Evolutionary conservation across 1,140 invertebrate genomes (phyloP).

Genomic region (Arion vulgaris): DNA sequence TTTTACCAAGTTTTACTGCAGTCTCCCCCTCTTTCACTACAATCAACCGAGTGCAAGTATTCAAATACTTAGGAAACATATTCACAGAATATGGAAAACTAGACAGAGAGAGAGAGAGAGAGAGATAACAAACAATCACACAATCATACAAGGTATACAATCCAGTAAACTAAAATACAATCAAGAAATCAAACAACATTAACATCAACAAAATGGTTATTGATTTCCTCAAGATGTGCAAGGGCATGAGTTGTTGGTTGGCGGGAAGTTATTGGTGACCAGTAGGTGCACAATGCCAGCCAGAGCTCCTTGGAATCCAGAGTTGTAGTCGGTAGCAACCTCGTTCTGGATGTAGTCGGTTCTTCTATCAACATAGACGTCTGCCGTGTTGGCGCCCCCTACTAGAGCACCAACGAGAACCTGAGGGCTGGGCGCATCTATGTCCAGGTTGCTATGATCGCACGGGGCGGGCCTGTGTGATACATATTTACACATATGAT

Average conservation of each 20-base stretch:
- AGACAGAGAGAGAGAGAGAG: too few species aligned
- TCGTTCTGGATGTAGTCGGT: slow-evolving; percentile 69
- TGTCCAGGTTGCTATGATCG: slow-evolving; percentile 29
- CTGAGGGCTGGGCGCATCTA: slow-evolving; percentile 52
- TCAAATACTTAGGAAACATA: too few species aligned
- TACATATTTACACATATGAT: too few species aligned
- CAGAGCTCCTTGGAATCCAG: slow-evolving; percentile 62
- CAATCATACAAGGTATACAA: too few species aligned
- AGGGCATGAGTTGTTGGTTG: slow-evolving; percentile 31
- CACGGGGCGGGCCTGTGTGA: slow-evolving; percentile 22
- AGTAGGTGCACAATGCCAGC: slow-evolving; percentile 46
- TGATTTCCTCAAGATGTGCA: neutral
- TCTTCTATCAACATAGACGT: slow-evolving; percentile 62
- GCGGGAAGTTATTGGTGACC: slow-evolving; percentile 22
- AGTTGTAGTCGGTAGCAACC: slow-evolving; percentile 71
- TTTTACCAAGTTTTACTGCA: too few species aligned
- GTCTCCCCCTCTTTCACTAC: too few species aligned
- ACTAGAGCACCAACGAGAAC: slow-evolving; percentile 66
- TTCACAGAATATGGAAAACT: too few species aligned
- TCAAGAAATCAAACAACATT: too few species aligned
- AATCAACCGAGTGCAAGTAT: too few species aligned
- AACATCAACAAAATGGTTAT: neutral
- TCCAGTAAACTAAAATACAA: too few species aligned
- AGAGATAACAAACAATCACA: too few species aligned
- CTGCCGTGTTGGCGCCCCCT: slow-evolving; percentile 66